Percentiles rank a stretch among this genome's conserved stretches.
Evolutionary conservation across 1,140 invertebrate species (phyloP).

Genomic region (Musca vetustissima): DNA sequence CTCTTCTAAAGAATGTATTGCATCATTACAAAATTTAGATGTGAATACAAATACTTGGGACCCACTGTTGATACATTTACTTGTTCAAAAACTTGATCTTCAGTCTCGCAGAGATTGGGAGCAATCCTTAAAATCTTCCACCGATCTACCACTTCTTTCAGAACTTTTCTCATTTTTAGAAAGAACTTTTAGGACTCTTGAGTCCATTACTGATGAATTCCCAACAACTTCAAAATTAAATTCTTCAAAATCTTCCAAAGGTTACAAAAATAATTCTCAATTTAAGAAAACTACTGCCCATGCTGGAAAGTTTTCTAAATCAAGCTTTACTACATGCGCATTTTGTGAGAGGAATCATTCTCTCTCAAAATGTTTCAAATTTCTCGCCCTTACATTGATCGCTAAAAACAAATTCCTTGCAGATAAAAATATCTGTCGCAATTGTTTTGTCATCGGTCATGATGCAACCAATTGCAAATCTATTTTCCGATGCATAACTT

Average conservation of each 20-base stretch:
- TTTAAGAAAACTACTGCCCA: neutral
- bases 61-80: no score
- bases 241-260: neutral
- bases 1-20: no score
- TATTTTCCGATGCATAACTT: neutral
- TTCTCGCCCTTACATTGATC: neutral
- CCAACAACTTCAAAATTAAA: neutral
- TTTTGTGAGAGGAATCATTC: no score
- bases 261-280: neutral
- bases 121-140: neutral
- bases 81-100: neutral
- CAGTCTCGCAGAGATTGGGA: neutral
- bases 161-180: neutral
- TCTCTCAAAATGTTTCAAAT: no score
- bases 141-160: neutral
- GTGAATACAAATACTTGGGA: no score
- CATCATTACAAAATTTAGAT: no score
- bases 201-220: neutral
- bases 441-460: slow-evolving; percentile 1
- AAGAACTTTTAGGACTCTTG: neutral
- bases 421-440: neutral
- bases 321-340: no score
- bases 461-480: neutral
- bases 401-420: neutral
- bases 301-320: no score